Conservation (phyloP, 2,888 invertebrate species). For the Cabera pusaria region DNA sequence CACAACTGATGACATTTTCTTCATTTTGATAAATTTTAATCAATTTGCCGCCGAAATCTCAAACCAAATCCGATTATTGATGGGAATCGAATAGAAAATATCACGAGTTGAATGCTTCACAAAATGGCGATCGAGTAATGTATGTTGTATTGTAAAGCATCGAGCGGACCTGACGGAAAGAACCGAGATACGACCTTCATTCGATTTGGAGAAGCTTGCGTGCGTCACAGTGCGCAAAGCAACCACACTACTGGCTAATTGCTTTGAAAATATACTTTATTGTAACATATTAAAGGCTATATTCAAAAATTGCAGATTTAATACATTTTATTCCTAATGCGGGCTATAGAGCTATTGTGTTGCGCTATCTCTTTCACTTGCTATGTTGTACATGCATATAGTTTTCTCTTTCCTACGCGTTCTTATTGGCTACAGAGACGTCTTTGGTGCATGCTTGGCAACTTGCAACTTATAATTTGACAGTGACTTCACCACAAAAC, state of each 20-base stretch:
- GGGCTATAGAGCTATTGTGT: too few relatives aligned
- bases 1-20: constrained; percentile 69
- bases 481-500: neutral
- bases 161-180: constrained; percentile 22
- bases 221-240: neutral
- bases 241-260: constrained; percentile 6
- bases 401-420: constrained; percentile 3
- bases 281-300: accelerated
- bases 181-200: constrained; percentile 42
- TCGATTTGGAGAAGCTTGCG: constrained; percentile 39
- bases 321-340: too few relatives aligned
- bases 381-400: neutral
- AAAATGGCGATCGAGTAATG: constrained; percentile 64
- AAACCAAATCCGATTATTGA: constrained; percentile 26
- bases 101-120: constrained; percentile 45
- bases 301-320: too few relatives aligned
- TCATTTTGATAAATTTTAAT: constrained; percentile 52
- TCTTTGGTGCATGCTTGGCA: constrained; percentile 4
- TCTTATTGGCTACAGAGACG: constrained; percentile 1
- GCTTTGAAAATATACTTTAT: constrained; percentile 1
- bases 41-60: constrained; percentile 57
- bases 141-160: constrained; percentile 43
- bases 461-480: constrained; percentile 11
- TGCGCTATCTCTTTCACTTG: constrained; percentile 8
- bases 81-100: constrained; percentile 65